Conservation (phyloP, 2,888 invertebrate genomes). For the Entomobrya multifasciata region DNA sequence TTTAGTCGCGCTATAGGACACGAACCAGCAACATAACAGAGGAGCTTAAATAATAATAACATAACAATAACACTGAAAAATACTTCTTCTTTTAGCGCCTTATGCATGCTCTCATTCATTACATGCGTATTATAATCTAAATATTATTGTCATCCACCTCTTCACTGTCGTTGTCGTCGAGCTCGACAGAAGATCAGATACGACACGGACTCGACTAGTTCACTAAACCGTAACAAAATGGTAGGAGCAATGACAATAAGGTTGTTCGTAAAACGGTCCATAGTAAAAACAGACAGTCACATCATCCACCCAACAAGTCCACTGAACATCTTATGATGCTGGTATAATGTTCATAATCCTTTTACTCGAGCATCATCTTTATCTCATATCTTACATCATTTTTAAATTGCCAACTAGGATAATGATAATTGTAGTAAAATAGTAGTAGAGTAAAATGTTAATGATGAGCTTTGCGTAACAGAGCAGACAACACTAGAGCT, state of each 20-base stretch:
- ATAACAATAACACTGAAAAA: conserved; percentile 6
- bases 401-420: conserved; percentile 57
- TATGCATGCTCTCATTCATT: conserved; percentile 67
- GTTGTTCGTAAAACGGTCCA: background rate
- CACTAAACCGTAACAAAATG: conserved; percentile 25
- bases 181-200: conserved; percentile 59
- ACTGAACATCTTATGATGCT: background rate
- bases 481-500: conserved; percentile 61
- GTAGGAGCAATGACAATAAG: background rate
- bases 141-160: conserved; percentile 56
- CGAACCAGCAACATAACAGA: background rate
- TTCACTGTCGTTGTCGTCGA: conserved; percentile 47
- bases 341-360: conserved; percentile 20
- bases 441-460: conserved; percentile 12
- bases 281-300: background rate
- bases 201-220: conserved; percentile 51
- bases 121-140: conserved; percentile 57
- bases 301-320: background rate
- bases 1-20: background rate
- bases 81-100: conserved; percentile 56
- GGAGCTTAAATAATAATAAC: conserved; percentile 32
- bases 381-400: conserved; percentile 46
- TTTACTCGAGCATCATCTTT: conserved; percentile 12
- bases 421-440: conserved; percentile 60
- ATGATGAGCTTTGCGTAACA: conserved; percentile 62